Evolutionary conservation across 2,888 invertebrate genomes (phyloP), one percentile per base, ranked within the genome.

Genomic region (Sesia apiformis): DNA sequence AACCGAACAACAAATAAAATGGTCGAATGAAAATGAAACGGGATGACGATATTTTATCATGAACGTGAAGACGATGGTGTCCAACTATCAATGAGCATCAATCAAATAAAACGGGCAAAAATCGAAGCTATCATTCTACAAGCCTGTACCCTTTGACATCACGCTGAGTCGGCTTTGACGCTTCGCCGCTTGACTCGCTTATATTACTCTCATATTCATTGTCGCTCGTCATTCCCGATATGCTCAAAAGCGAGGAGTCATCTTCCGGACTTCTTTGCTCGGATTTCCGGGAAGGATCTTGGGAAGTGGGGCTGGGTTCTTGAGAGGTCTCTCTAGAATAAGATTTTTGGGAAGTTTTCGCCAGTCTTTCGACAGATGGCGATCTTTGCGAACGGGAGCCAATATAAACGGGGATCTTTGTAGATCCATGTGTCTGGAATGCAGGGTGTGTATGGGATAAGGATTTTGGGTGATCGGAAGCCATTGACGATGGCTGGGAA

Each of bases 361-460:
- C 61, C 53, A 73, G 75, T 64, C 81, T 73, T 60, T 87, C 88
- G 55, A 75, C 75, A 53, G 91, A 91, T 56, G 90, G 90, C 60
- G 91, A 87, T 72, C 91, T 87, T 71, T 91, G 91, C 62, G 91
- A 91, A 64, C 91, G 91, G 67, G 85, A 74, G 66, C 93, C 94
- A 69, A 93, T 91, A 82, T 92, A 94, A 59, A 94, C 91, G 62
- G 94, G 94, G 76, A 94, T 94, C 90, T 93, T 93, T 72, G 94
- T 93, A 75, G 93, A 93, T 61, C 92, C 92, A 79, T 91, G 91
- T 67, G 90, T 90, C 78, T 91, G 89, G 81, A 87, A 87, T 78
- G 86, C 87, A 60, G 90, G 85, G 82, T 90, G 90, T 81, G 85
- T 85, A 63, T 90, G 88, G 67, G 88, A 84, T 66, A 78, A 62